phyloP scores from a whole-genome alignment of 2,888 invertebrate species.

The Rhyacophila evoluta region DNA sequence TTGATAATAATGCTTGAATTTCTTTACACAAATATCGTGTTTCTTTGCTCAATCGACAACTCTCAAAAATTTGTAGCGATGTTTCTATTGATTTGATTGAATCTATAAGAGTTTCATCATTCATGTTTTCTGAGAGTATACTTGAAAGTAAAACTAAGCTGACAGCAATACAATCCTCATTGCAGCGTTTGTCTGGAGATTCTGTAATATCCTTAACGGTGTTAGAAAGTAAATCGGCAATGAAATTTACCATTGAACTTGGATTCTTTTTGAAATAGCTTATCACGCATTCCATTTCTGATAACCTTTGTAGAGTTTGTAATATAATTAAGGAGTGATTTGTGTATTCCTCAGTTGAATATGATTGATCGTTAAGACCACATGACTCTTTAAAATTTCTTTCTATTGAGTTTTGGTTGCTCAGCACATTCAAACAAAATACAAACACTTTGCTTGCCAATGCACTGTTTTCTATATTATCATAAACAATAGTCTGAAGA shows the following conservation, averaged over 20 bases:
- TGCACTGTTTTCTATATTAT: conserved; percentile 56
- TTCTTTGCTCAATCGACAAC: conserved; percentile 56
- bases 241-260: conserved; percentile 64
- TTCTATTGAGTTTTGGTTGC: conserved; percentile 55
- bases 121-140: conserved; percentile 61
- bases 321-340: conserved; percentile 66
- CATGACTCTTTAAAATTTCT: not conserved
- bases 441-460: conserved; percentile 61
- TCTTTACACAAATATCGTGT: conserved; percentile 54
- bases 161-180: conserved; percentile 64
- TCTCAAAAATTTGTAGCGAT: conserved; percentile 55
- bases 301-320: conserved; percentile 68
- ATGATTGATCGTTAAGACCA: not conserved
- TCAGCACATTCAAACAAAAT: conserved; percentile 60
- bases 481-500: conserved; percentile 60
- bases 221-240: conserved; percentile 63
- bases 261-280: conserved; percentile 65
- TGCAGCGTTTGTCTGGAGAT: conserved; percentile 54
- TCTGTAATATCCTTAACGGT: conserved; percentile 55
- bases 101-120: conserved; percentile 56
- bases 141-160: conserved; percentile 65
- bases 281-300: conserved; percentile 64
- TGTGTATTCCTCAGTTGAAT: conserved; percentile 57
- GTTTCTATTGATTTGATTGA: not conserved
- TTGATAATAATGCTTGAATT: not conserved